These are phyloP conservation scores for Lamproptera curius DNA, from an alignment of 2,888 invertebrate species.

Conservation along the genomic window DNA sequence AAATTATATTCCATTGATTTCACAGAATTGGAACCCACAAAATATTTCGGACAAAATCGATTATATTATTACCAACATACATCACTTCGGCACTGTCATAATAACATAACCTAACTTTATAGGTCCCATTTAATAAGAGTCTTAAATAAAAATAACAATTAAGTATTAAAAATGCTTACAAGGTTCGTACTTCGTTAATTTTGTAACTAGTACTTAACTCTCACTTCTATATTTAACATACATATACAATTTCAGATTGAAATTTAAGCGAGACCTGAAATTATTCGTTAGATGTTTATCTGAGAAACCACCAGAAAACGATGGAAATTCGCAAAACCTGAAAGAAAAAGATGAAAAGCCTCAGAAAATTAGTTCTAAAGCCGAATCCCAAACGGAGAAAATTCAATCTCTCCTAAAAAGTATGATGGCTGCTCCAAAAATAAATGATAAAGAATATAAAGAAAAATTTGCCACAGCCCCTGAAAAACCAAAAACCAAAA, in stretches of 20 bases:
- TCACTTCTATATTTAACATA: not conserved
- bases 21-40: too few relatives aligned
- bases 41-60: too few relatives aligned
- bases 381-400: constrained; percentile 51
- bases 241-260: constrained; percentile 26
- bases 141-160: not conserved
- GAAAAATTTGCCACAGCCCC: constrained; percentile 57
- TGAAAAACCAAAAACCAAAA: constrained; percentile 39
- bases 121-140: too few relatives aligned
- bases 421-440: constrained; percentile 53
- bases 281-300: constrained; percentile 31
- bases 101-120: not conserved
- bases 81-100: too few relatives aligned
- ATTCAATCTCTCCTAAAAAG: constrained; percentile 63
- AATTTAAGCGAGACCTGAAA: constrained; percentile 30
- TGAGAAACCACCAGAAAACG: constrained; percentile 42
- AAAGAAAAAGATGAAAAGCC: constrained; percentile 31
- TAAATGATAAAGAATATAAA: constrained; percentile 56
- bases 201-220: not conserved
- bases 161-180: constrained; percentile 25
- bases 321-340: constrained; percentile 42
- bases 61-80: too few relatives aligned
- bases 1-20: too few relatives aligned
- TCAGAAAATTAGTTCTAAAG: constrained; percentile 31
- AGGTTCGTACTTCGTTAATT: constrained; percentile 13